Conservation (phyloP, 2,797 vertebrate genomes). For the Sebastes vulpes region DNA sequence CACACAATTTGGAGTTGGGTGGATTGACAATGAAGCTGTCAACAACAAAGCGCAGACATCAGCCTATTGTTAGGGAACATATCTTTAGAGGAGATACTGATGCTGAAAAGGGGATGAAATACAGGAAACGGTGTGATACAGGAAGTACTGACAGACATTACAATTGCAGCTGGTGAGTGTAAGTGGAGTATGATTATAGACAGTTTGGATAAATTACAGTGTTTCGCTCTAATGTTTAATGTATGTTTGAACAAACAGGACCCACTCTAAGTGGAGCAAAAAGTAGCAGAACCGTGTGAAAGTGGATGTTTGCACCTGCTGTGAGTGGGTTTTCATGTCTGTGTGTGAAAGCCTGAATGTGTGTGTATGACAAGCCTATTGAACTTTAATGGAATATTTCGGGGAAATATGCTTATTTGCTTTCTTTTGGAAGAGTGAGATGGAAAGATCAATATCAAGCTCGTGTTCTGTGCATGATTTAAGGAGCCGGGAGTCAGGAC, state of each 20-base stretch:
- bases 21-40: conserved; percentile 74
- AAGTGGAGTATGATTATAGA: conserved; percentile 48
- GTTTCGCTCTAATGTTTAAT: conserved; percentile 33
- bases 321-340: background rate
- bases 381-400: background rate
- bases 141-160: conserved; percentile 45
- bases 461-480: background rate
- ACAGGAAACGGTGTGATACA: conserved; percentile 30
- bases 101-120: conserved; percentile 38
- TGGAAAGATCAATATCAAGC: background rate
- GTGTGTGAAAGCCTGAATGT: background rate
- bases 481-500: background rate
- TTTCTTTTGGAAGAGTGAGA: accelerated
- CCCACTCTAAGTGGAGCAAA: background rate
- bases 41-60: conserved; percentile 64
- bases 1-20: conserved; percentile 49
- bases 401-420: background rate
- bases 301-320: conserved; percentile 10
- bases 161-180: conserved; percentile 18
- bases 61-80: conserved; percentile 52
- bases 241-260: conserved; percentile 29
- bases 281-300: background rate
- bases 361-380: background rate
- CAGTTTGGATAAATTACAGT: conserved; percentile 33
- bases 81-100: conserved; percentile 32